Base-by-base conservation (phyloP, 1,140 invertebrate species). In the Drosophila hydei region DNA sequence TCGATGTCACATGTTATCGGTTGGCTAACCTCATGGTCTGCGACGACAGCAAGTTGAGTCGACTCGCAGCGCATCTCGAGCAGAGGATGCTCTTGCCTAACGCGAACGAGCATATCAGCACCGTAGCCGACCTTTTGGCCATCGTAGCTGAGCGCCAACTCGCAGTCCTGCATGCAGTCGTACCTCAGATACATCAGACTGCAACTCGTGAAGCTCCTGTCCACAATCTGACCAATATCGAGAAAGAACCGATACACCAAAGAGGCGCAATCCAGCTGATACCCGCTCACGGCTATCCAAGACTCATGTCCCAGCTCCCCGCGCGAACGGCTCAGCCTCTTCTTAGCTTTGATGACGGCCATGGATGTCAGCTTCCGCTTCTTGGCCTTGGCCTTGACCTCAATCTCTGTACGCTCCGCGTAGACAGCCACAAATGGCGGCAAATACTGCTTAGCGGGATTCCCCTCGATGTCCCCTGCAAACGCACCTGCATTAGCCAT, bases 171-270 rank as follows among this genome's bases (percentile, higher is more conserved):
- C 5, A 36, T 12, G 8, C 25, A 61, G 2, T 30, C 50, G 36
- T 85, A 84, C 59, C 71, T 84, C 4, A 84, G 23, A 50, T 85
- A 80, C 73, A 84, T 84, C 0, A 48, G 9, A 43, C 74, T 77
- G 4, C 61, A 50, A 1, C 55, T 11, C 0, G 69, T 71, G 5
- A 68, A 64, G 8, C 25, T 42, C 9, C 54, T 74, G 1, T 62
- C 64, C 16, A 25, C 54, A 47, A 77, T 33, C 6, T 14, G 19
- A 2, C 80, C 80, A 23, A 84, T 84, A 14, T 84, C 80, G 18
- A 21, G 11, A 21, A 84, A 84, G 73, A 84, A 84, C 0, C 69
- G 27, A 60, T 77, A 85, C 1, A 84, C 80, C 1, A 58, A 6
- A 14, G 23, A 33, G 3, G 64, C 42, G 0, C 18, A 19, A 0